A percentile compares a stretch with the other conserved stretches of the same genome.
Conservation (phyloP, 2,113 vertebrate genomes). For the Oryctolagus cuniculus region DNA sequence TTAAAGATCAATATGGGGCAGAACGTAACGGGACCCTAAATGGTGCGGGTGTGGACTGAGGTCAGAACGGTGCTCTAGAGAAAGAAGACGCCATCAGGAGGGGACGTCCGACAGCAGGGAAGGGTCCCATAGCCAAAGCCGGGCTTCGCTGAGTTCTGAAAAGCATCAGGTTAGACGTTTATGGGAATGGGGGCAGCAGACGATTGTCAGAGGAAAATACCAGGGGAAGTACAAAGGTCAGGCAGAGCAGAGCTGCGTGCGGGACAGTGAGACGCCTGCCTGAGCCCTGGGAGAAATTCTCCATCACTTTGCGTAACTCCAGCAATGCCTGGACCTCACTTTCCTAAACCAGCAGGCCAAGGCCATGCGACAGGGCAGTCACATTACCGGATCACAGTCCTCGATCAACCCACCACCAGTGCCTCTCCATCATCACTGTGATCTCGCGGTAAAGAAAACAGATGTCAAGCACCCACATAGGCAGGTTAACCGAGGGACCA, state of each 20-base stretch:
- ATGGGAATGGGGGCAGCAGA: too few relatives aligned
- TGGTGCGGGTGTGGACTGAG: not conserved
- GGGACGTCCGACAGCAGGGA: not conserved
- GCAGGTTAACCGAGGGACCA: not conserved
- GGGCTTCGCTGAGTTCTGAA: not conserved
- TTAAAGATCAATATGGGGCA: not conserved
- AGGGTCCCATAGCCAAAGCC: not conserved
- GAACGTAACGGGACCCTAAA: not conserved
- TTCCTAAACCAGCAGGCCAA: not conserved
- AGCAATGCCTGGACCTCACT: not conserved
- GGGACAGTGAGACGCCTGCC: not conserved
- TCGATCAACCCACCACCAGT: not conserved
- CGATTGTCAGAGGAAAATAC: not conserved
- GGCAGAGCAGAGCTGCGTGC: not conserved
- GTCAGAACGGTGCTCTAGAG: not conserved
- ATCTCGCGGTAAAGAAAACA: not conserved
- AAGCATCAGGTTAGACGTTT: not conserved
- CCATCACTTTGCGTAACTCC: not conserved
- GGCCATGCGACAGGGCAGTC: not conserved
- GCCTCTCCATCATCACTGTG: not conserved
- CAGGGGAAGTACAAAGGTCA: not conserved
- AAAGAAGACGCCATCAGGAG: not conserved
- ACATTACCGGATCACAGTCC: not conserved
- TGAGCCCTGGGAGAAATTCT: too few relatives aligned
- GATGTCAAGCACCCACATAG: not conserved